Percentiles rank a stretch among this genome's conserved stretches.
These are phyloP conservation scores for Hiodon alosoides DNA, from an alignment of 2,113 vertebrate genomes.

Conservation along the genomic window DNA sequence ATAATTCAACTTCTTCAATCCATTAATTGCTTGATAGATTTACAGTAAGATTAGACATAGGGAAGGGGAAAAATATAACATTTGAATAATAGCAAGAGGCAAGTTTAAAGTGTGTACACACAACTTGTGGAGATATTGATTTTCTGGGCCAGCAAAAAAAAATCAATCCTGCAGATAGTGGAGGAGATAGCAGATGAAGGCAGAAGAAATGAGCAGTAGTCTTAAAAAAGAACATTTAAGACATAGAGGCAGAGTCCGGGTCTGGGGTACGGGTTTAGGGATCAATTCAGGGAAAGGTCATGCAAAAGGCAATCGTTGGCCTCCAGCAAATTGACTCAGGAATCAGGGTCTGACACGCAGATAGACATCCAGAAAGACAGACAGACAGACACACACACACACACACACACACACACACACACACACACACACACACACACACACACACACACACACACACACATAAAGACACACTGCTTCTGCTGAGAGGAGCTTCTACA, in stretches of 20 bases:
- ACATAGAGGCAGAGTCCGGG: not conserved
- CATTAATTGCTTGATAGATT: not conserved
- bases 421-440: no score
- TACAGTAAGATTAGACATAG: not conserved
- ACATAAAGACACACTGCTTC: not conserved
- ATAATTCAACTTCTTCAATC: not conserved
- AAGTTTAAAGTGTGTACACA: not conserved
- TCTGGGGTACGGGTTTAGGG: not conserved
- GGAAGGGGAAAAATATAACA: not conserved
- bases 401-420: no score
- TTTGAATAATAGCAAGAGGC: not conserved
- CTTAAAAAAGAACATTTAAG: not conserved
- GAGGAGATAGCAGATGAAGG: no score
- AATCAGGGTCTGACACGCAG: not conserved
- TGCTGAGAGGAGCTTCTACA: not conserved
- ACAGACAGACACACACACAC: no score
- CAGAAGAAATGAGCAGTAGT: no score
- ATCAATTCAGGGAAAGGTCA: slow-evolving; percentile 18
- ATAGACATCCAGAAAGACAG: not conserved
- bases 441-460: not conserved
- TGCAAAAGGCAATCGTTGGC: slow-evolving; percentile 9
- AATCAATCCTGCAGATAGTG: no score
- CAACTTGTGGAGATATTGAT: not conserved
- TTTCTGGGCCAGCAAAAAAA: no score
- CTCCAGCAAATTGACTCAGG: slow-evolving; percentile 15